Base-by-base conservation (phyloP, 2,797 vertebrate species). In the Mormyrus proboscirostris region DNA sequence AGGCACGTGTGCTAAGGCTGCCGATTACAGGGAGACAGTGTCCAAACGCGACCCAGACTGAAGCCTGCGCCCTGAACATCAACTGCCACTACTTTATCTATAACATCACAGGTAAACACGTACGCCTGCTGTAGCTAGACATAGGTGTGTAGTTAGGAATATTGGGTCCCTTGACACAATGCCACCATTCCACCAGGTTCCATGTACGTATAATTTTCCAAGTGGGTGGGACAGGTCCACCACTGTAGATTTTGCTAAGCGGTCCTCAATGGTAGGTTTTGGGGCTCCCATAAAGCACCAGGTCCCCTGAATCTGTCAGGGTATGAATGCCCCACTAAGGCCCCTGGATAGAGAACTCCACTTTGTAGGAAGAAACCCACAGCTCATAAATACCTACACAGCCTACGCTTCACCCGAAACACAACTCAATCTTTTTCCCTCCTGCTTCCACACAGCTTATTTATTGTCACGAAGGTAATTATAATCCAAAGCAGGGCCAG, bases 21-120 rank as follows among this genome's bases (percentile, higher is more conserved):
- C 96, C 97, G 3, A n/a, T 94, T 33, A 33, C 95, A 59, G 98
- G 97, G 69, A 95, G 96, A 89, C 91, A 95, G 90, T 99, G 98
- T 92, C 97, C 98, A 0, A 92, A 95, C 76, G 93, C 95, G 1
- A 93, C 94, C 0, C 96, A 99, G 93, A 95, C 92, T 9, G 98
- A 99, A 90, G 93, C 95, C 22, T 99, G 99, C 91, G 92, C 93
- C 90, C 95, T 99, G 90, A 99, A 99, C 94, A 97, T 95, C 93
- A 99, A 99, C 95, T 99, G 99, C 91, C 99, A 96, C 95, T 97
- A 98, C 94, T 99, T 99, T 93, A 97, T 97, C 91, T 99, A 99
- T 95, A 99, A 99, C 76, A 97, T 99, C 93, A 99, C 98, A 95
- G 98, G 98, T 99, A 94, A 89, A 38, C n/a, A 6, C 9, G 1